A percentile compares a stretch with the other conserved stretches of the same genome.
phyloP scores from a whole-genome alignment of 2,888 invertebrate species.

The Teleiodes luculella region DNA sequence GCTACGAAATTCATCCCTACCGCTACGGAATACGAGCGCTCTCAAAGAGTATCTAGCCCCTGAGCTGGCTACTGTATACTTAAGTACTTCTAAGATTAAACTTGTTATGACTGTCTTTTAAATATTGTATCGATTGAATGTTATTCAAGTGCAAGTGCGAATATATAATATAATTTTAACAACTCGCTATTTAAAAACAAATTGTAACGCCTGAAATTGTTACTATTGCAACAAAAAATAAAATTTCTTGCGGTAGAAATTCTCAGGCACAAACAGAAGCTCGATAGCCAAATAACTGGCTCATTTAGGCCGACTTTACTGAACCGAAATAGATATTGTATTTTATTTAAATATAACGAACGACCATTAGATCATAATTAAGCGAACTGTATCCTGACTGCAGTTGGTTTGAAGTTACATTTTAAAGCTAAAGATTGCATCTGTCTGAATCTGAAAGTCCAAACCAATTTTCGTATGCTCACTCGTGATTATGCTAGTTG shows the following conservation, averaged over 20 bases:
- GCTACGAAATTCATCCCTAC: too few species aligned
- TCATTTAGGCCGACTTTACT: slow-evolving; percentile 3
- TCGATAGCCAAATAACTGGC: not conserved
- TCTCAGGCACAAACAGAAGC: not conserved
- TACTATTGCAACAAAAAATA: not conserved
- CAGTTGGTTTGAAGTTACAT: slow-evolving; percentile 55
- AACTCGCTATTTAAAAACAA: not conserved
- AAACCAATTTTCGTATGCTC: not conserved
- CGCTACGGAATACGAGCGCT: too few species aligned
- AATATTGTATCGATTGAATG: not conserved
- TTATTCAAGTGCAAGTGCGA: not conserved
- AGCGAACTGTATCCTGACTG: slow-evolving; percentile 35
- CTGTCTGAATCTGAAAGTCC: not conserved
- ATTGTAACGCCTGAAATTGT: not conserved
- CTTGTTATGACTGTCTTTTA: not conserved
- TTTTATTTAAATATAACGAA: not conserved
- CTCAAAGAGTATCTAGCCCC: too few species aligned
- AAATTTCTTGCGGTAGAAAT: not conserved
- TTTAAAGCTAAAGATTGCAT: not conserved
- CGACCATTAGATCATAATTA: not conserved
- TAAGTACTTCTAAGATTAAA: not conserved
- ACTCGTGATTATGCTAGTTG: not conserved
- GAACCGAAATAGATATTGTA: not conserved
- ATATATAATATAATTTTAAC: not conserved
- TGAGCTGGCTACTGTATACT: too few species aligned